Evolutionary conservation across 2,888 invertebrate species (phyloP).

Genomic region (Pantelozetes paolii): DNA sequence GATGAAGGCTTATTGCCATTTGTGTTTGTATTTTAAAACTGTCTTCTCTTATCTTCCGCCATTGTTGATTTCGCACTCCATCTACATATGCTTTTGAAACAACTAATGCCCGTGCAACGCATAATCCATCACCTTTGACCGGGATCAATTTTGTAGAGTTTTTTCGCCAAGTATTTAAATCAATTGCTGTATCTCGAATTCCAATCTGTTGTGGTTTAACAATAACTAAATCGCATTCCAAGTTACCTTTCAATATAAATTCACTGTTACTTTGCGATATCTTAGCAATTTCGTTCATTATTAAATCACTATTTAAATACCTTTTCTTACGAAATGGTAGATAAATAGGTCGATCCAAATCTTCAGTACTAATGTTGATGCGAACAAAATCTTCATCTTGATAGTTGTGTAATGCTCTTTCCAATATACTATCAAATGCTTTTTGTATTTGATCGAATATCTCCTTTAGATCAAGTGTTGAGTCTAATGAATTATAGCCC

Average conservation of each 20-base stretch:
- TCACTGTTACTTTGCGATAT: constrained; percentile 10
- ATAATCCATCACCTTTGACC: not conserved
- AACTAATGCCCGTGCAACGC: not conserved
- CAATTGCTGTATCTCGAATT: not conserved
- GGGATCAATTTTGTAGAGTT: not conserved
- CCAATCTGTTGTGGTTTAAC: not conserved
- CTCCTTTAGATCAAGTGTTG: too few relatives aligned
- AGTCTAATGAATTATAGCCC: too few relatives aligned
- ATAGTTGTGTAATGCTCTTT: too few relatives aligned
- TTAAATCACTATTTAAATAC: too few relatives aligned
- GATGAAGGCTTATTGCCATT: too few relatives aligned
- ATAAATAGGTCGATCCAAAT: too few relatives aligned
- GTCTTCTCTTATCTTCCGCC: not conserved
- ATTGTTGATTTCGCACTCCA: not conserved
- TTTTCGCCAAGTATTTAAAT: not conserved
- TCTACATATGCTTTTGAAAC: constrained; percentile 7
- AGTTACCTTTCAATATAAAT: constrained; percentile 16
- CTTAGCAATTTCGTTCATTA: not conserved
- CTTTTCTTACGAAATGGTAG: too few relatives aligned
- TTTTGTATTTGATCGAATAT: too few relatives aligned
- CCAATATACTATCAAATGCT: too few relatives aligned
- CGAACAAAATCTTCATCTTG: too few relatives aligned
- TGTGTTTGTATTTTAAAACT: not conserved
- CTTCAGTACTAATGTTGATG: too few relatives aligned
- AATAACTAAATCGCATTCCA: not conserved